Percentiles rank a stretch among this genome's conserved stretches.
These are phyloP conservation scores for Athrips mouffetella DNA, from an alignment of 2,888 invertebrate species.

Conservation along the genomic window DNA sequence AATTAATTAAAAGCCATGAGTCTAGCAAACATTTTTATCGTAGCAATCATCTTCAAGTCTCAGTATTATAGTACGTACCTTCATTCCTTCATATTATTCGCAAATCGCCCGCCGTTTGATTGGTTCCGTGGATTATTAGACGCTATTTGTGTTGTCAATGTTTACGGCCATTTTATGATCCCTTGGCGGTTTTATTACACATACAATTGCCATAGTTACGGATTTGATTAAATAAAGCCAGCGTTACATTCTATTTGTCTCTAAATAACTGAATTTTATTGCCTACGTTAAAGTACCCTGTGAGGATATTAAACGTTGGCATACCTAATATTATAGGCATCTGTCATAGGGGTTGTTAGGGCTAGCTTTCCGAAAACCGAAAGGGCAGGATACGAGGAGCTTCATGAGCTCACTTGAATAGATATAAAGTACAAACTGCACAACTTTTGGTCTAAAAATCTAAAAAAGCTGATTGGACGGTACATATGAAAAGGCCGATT, in stretches of 20 bases:
- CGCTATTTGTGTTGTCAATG: constrained; percentile 74
- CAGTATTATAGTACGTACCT: constrained; percentile 50
- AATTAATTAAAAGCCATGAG: constrained; percentile 54
- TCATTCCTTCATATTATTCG: constrained; percentile 63
- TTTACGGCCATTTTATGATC: constrained; percentile 71
- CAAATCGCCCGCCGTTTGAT: constrained; percentile 50
- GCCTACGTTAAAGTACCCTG: too few species aligned
- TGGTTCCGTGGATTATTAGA: constrained; percentile 67
- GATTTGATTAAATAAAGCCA: constrained; percentile 71
- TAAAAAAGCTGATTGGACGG: too few species aligned
- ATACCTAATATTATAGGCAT: too few species aligned
- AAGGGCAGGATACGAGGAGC: too few species aligned
- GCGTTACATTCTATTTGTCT: constrained; percentile 55
- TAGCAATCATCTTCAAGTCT: constrained; percentile 56
- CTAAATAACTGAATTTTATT: constrained; percentile 41
- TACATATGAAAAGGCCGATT: too few species aligned
- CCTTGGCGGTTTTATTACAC: constrained; percentile 66
- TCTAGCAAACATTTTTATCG: constrained; percentile 69
- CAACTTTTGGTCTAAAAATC: too few species aligned
- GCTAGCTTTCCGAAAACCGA: too few species aligned
- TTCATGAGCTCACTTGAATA: too few species aligned
- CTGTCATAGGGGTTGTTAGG: too few species aligned
- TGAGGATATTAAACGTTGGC: too few species aligned
- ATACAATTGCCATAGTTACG: constrained; percentile 66
- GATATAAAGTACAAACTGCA: too few species aligned